Evolutionary conservation across 2,797 vertebrate species (phyloP).

Genomic region (Etheostoma nigrum): DNA sequence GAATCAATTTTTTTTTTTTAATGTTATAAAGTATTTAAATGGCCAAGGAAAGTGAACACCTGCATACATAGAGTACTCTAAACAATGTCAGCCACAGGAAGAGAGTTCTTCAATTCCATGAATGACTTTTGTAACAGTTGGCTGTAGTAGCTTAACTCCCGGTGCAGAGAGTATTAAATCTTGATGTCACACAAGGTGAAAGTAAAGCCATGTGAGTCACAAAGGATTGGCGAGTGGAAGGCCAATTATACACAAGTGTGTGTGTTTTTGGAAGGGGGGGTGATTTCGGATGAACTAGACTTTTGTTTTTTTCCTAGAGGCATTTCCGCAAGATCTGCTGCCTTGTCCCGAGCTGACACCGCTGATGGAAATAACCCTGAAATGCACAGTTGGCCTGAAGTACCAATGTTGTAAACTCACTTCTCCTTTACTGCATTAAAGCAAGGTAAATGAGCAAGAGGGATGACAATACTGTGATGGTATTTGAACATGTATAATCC

Average conservation of each 20-base stretch:
- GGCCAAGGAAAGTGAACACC: neutral
- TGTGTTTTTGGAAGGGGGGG: conserved; percentile 33
- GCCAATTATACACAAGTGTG: conserved; percentile 47
- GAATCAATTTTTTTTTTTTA: neutral
- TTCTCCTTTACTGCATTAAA: conserved; percentile 3
- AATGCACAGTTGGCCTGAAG: conserved; percentile 4
- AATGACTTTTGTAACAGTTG: conserved; percentile 59
- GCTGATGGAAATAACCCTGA: conserved; percentile 18
- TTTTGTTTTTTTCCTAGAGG: conserved; percentile 27
- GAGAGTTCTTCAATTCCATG: conserved; percentile 1
- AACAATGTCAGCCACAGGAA: neutral
- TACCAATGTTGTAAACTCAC: conserved; percentile 5
- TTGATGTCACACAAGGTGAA: conserved; percentile 59
- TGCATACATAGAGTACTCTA: neutral
- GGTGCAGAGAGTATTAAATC: conserved; percentile 59
- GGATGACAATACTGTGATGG: neutral
- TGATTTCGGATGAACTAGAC: conserved; percentile 44
- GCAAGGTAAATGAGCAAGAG: neutral
- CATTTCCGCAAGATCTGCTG: conserved; percentile 20
- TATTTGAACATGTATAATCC: conserved; percentile 11
- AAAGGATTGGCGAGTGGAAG: conserved; percentile 45
- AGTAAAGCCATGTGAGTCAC: conserved; percentile 42
- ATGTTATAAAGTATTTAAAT: neutral
- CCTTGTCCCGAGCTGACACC: conserved; percentile 48
- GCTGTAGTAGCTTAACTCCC: conserved; percentile 68